A percentile compares a stretch with the other conserved stretches of the same genome.
phyloP scores from a whole-genome alignment of 1,140 invertebrate species.

The Thalassaphorura encarpata region DNA sequence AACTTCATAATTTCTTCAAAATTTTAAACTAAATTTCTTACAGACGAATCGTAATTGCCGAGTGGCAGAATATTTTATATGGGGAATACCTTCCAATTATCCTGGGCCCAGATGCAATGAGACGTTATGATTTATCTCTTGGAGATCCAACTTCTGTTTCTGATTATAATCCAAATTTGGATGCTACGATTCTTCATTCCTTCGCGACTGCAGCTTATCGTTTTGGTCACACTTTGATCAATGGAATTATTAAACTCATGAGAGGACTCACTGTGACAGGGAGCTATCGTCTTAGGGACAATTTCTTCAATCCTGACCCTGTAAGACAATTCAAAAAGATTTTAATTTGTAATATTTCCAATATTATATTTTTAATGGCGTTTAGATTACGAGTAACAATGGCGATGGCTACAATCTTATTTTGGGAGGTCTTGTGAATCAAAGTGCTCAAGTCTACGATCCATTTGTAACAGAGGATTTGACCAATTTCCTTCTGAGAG shows the following conservation, averaged over 20 bases:
- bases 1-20: neutral
- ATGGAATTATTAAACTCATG: constrained; percentile 20
- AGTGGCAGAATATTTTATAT: constrained; percentile 85
- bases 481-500: constrained; percentile 20
- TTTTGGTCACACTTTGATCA: constrained; percentile 41
- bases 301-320: constrained; percentile 20
- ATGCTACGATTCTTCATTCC: constrained; percentile 74
- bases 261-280: constrained; percentile 4
- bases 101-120: constrained; percentile 82
- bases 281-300: constrained; percentile 16
- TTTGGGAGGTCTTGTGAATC: constrained; percentile 17
- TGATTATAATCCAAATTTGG: constrained; percentile 62
- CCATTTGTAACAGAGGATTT: constrained; percentile 27
- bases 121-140: constrained; percentile 70
- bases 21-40: constrained; percentile 41
- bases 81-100: constrained; percentile 90
- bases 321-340: too few relatives aligned
- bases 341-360: too few relatives aligned
- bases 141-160: constrained; percentile 51
- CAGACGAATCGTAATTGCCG: constrained; percentile 74
- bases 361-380: too few relatives aligned
- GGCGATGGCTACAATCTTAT: constrained; percentile 25
- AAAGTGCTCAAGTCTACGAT: constrained; percentile 28
- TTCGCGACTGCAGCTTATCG: constrained; percentile 74
- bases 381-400: constrained; percentile 4